Evolutionary conservation across 2,113 vertebrate genomes (phyloP), one percentile per base, ranked within the genome.

Genomic region (Phoxinus phoxinus): DNA sequence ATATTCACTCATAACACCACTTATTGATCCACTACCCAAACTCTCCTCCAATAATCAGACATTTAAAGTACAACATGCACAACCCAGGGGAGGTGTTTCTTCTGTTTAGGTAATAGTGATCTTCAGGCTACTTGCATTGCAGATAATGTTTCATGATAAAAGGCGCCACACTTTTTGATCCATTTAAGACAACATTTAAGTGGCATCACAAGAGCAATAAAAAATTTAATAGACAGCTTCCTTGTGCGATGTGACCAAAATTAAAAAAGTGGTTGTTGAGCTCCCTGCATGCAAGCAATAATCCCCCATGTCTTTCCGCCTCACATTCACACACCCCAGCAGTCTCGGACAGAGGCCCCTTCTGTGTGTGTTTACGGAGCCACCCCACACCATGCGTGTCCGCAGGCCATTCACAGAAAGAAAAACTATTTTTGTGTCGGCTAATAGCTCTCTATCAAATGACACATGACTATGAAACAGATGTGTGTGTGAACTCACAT

Each of bases 1-100:
- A 89, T 91, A 92, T 92, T 91, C 86, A 83, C 87, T 88, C 88
- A 94, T 88, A 76, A 81, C 72, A 84, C 82, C 67, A 61, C n/a
- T 32, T n/a, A 86, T 88, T 41, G 82, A 86, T 89, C 65, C 61
- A 73, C 30, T 56, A 23, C 13, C 53, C 25, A 85, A 77, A 46
- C 65, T 35, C 48, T 67, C 69, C 58, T 63, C 25, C 41, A 86
- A 59, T 35, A 77, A 56, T 56, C 73, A n/a, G 78, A 63, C 79
- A 67, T 72, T 89, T 41, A 75, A 58, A 85, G 78, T 74, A 78
- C 72, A 84, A 61, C 53, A 82, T 53, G 71, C 44, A 30, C 17
- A 11, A 30, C 85, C 13, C 53, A 46, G 32, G 83, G 72, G 83
- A 81, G 30, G 72, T 61, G 53, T 6, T 63, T 27, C 44, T 83